Percentiles rank a stretch among this genome's conserved stretches.
These are phyloP conservation scores for Pangasius larnaudii DNA, from an alignment of 2,797 vertebrate species.

Conservation along the genomic window DNA sequence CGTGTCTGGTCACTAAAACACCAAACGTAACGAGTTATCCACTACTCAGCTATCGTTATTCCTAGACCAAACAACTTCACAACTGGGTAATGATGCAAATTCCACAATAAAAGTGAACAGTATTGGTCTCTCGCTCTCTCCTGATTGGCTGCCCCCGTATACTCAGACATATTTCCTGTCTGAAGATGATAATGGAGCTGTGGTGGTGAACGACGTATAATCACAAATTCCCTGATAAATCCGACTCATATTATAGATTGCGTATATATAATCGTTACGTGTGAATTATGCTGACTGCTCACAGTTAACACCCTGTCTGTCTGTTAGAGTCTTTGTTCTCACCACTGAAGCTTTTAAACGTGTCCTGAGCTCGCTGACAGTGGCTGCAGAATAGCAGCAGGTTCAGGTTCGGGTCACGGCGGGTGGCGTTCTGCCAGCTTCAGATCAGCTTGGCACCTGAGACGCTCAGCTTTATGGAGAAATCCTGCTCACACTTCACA, in stretches of 20 bases:
- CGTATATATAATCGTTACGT: background rate
- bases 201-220: background rate
- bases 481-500: constrained; percentile 55
- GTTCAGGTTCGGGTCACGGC: constrained; percentile 67
- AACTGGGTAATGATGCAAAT: background rate
- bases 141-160: background rate
- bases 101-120: background rate
- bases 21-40: background rate
- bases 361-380: constrained; percentile 59
- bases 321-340: background rate
- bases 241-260: background rate
- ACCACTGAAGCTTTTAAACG: constrained; percentile 58
- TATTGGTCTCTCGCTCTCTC: background rate
- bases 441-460: constrained; percentile 57
- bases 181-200: background rate
- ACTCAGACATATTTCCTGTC: background rate
- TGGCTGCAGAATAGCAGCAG: constrained; percentile 63
- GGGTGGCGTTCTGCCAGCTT: constrained; percentile 64
- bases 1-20: background rate
- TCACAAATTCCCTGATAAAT: background rate
- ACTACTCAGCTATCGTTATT: background rate
- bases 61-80: background rate
- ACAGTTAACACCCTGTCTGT: background rate
- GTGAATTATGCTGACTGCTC: background rate
- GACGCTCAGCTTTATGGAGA: constrained; percentile 40